phyloP scores from a whole-genome alignment of 2,888 invertebrate genomes.

The Pristionchus arcanus region DNA sequence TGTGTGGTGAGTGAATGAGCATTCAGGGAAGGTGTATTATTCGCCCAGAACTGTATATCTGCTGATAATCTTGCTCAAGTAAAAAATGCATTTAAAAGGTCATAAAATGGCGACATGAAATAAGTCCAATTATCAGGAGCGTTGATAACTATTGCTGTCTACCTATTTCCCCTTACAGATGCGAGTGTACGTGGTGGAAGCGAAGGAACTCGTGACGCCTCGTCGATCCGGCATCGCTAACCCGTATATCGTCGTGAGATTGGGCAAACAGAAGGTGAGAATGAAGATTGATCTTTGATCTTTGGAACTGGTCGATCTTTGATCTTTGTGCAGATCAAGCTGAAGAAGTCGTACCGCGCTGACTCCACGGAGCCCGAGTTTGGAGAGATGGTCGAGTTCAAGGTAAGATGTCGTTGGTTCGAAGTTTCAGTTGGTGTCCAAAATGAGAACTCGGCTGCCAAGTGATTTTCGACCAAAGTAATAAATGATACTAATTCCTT shows the following conservation, averaged over 20 bases:
- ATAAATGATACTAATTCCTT: too few species aligned
- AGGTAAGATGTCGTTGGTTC: constrained; percentile 67
- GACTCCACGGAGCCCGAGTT: constrained; percentile 81
- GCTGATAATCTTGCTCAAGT: too few species aligned
- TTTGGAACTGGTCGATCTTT: neutral
- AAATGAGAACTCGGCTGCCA: too few species aligned
- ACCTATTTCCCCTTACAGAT: constrained; percentile 37
- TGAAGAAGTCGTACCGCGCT: constrained; percentile 79
- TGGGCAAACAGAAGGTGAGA: constrained; percentile 69
- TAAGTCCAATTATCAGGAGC: too few species aligned
- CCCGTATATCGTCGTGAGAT: constrained; percentile 69
- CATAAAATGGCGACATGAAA: too few species aligned
- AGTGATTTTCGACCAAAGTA: too few species aligned
- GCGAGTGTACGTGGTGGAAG: constrained; percentile 74
- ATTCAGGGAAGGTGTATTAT: too few species aligned
- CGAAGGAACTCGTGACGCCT: constrained; percentile 64
- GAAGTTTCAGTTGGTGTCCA: too few species aligned
- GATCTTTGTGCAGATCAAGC: constrained; percentile 73
- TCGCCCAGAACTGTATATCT: too few species aligned
- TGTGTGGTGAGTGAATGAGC: constrained; percentile 59
- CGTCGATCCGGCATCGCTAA: constrained; percentile 65
- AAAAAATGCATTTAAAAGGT: too few species aligned
- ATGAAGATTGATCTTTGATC: neutral
- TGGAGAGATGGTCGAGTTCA: constrained; percentile 82
- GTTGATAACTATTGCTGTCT: too few species aligned